Base-by-base conservation (phyloP, 1,140 invertebrate species). In the Bombus difficillimus region DNA sequence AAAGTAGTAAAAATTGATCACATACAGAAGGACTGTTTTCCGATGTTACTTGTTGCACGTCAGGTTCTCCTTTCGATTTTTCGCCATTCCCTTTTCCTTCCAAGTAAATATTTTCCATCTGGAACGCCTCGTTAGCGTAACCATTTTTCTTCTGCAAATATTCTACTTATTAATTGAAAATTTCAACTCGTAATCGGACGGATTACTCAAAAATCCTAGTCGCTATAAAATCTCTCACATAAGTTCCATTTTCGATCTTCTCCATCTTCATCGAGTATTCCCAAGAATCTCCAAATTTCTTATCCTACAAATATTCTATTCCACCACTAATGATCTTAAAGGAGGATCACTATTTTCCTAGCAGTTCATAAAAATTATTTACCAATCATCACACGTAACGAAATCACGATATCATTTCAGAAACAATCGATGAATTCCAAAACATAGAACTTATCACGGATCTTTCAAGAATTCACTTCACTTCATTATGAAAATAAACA, bases 51-150 rank as follows among this genome's bases (percentile, higher is more conserved):
- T 87, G 62, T 39, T 32, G 53, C 41, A n/a, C 64, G 43, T 86
- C 32, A 13, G 47, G 22, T 1, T 62, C 18, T 12, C 71, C 64
- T 12, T 69, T 62, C 32, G 15, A 13, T 37, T 87, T 89, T 2
- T 66, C 73, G 3, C 41, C 32, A 25, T 22, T 62, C n/a, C 53
- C 59, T 25, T 64, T 79, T 37, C 15, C 10, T 12, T 73, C 79
- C 15, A 22, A 12, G 22, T 43, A 59, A 81, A 86, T 28, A 76
- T 83, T 62, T 28, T 85, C 89, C 75, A 91, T 39, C 73, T 88
- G 85, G 66, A 92, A 92, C 1, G 77, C 90, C 39, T 87, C 88
- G 68, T 93, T 93, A n/a, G 81, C 76, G 53, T 81, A 88, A 15
- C 78, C 92, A 87, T 83, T 89, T 41, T 41, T 72, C 32, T 41